Percentiles rank a stretch among this genome's conserved stretches.
These are phyloP conservation scores for Chalcosyrphus nemorum DNA, from an alignment of 2,888 invertebrate species.

Conservation along the genomic window DNA sequence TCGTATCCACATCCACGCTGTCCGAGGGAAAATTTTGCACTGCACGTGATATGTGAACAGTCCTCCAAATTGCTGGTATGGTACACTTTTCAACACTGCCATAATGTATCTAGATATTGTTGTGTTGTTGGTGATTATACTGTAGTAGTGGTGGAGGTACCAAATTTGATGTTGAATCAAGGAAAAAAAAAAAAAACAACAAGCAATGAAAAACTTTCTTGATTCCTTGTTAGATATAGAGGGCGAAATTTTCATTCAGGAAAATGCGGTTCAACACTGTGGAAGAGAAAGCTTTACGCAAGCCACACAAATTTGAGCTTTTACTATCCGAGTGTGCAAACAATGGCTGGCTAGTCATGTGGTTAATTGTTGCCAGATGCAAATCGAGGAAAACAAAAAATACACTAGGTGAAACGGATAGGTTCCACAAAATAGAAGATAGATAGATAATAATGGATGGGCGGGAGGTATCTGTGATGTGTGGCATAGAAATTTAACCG, in stretches of 20 bases:
- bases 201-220: conserved; percentile 35
- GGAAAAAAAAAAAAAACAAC: conserved; percentile 29
- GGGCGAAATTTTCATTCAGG: conserved; percentile 51
- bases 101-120: not conserved
- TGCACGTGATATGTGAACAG: conserved; percentile 53
- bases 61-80: conserved; percentile 13
- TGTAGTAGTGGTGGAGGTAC: conserved; percentile 17
- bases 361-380: conserved; percentile 46
- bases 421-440: not conserved
- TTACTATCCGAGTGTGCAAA: conserved; percentile 49
- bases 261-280: conserved; percentile 30
- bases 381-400: not conserved
- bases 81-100: not conserved
- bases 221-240: conserved; percentile 24
- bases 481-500: not conserved
- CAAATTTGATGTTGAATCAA: conserved; percentile 21
- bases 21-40: conserved; percentile 54
- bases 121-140: not conserved
- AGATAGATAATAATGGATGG: not conserved
- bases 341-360: conserved; percentile 21
- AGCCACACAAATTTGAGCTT: conserved; percentile 41
- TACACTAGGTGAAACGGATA: not conserved
- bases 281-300: conserved; percentile 52
- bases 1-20: conserved; percentile 50
- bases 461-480: conserved; percentile 20